Percentiles rank a stretch among this genome's conserved stretches.
phyloP scores from a whole-genome alignment of 23 tunicate species.

The Halocynthia aurantium region DNA sequence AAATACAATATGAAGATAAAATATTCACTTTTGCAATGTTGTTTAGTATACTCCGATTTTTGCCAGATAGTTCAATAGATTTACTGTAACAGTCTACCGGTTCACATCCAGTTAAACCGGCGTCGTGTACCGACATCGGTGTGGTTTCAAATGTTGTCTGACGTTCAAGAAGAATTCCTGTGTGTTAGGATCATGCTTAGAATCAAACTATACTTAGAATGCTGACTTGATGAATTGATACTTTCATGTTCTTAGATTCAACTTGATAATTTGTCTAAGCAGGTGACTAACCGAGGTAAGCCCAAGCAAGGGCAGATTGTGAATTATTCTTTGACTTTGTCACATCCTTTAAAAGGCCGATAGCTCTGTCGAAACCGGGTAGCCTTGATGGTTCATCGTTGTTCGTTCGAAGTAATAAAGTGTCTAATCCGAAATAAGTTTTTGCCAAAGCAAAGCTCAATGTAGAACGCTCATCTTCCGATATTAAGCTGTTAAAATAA shows the following conservation, averaged over 20 bases:
- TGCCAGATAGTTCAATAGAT: conserved; percentile 72
- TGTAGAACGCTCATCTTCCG: conserved; percentile 33
- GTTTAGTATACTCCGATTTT: conserved; percentile 41
- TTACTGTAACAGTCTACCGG: conserved; percentile 76
- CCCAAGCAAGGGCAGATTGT: conserved; percentile 51
- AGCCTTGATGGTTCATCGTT: conserved; percentile 46
- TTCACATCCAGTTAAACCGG: conserved; percentile 74
- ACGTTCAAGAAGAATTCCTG: conserved; percentile 77
- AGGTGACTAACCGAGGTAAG: conserved; percentile 51
- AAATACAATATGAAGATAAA: background rate
- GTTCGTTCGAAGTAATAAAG: conserved; percentile 41
- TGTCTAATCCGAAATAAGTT: conserved; percentile 59
- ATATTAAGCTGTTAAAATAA: conserved; percentile 37
- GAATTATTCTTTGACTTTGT: conserved; percentile 43
- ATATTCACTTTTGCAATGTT: conserved; percentile 57
- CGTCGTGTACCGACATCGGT: conserved; percentile 94
- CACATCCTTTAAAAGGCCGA: conserved; percentile 54
- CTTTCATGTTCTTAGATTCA: background rate
- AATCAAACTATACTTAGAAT: background rate
- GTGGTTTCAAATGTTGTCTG: conserved; percentile 69
- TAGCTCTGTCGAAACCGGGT: conserved; percentile 68
- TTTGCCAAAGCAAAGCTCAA: conserved; percentile 74
- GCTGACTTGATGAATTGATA: too few species aligned
- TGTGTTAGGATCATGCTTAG: background rate
- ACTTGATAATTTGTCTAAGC: background rate